These are phyloP conservation scores for Ormyrus nitidulus DNA, from an alignment of 2,888 invertebrate genomes.

Conservation along the genomic window DNA sequence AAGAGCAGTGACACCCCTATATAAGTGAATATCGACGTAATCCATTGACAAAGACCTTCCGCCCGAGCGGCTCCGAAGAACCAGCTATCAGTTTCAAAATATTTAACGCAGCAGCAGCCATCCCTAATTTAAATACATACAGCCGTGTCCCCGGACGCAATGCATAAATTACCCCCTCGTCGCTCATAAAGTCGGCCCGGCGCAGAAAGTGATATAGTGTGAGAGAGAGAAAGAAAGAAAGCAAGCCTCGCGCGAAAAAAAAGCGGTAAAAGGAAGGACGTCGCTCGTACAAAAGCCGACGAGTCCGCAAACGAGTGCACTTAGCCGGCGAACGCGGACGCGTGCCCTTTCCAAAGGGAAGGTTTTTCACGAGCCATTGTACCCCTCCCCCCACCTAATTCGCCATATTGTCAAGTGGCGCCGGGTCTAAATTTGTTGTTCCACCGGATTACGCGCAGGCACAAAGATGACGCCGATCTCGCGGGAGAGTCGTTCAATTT, in stretches of 20 bases:
- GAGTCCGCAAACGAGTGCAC: constrained; percentile 49
- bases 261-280: constrained; percentile 13
- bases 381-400: constrained; percentile 63
- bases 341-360: constrained; percentile 53
- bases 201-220: constrained; percentile 45
- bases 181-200: constrained; percentile 43
- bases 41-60: too few relatives aligned
- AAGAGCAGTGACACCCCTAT: too few relatives aligned
- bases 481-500: constrained; percentile 24
- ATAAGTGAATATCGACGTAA: too few relatives aligned
- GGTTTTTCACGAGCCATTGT: constrained; percentile 65
- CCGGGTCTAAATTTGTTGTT: constrained; percentile 71
- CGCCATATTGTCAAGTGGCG: constrained; percentile 72
- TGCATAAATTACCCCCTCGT: constrained; percentile 48
- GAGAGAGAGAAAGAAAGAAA: constrained; percentile 41
- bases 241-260: background rate
- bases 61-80: background rate
- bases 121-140: constrained; percentile 41
- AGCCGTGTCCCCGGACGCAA: constrained; percentile 5
- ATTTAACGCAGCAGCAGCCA: constrained; percentile 28
- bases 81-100: constrained; percentile 49
- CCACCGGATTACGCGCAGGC: constrained; percentile 66
- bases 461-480: background rate
- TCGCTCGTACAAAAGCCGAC: background rate
- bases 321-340: constrained; percentile 48